Evolutionary conservation across 2,113 vertebrate species (phyloP), one percentile per base, ranked within the genome.

Genomic region (Rhizomys pruinosus): DNA sequence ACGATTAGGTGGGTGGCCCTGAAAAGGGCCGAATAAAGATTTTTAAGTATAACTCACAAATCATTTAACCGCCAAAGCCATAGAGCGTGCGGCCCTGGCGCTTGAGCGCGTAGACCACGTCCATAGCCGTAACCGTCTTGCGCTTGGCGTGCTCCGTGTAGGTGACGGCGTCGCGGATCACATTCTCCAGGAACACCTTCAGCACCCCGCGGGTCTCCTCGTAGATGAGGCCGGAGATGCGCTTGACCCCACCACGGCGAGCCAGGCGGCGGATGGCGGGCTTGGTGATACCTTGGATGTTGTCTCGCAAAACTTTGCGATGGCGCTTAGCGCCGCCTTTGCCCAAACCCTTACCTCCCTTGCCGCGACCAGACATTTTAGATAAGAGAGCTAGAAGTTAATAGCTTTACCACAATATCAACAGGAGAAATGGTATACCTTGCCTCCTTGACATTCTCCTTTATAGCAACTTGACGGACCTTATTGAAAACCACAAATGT

Each of bases 61-160:
- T n/a, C n/a, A n/a, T n/a, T 74, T 19, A 90, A 3, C 87, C 91
- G 0, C 90, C 90, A 17, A 94, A 94, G 11, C 87, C 71, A 9
- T 94, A 92, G 7, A 94, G 77, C 0, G 80, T 92, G 25, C 82
- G 87, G 0, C 90, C 88, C 39, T 93, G 92, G 25, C 94, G 71
- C n/a, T 95, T 95, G 39, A 96, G 86, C 5, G 94, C 92, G 7
- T 95, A 95, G 10, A 95, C 69, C 52, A 87, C 69, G 29, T 92
- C 92, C 88, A 91, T 84, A 55, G 91, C 87, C 7, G 23, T 74
- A 27, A 34, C 12, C 2, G 69, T 87, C 19, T 87, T 61, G 10
- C 55, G 84, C 37, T 87, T 74, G 55, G 85, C 55, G 37, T 34
- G 19, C 55, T 74, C n/a, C 6, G 69, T 87, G 37, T 74, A 61